Evolutionary conservation across 2,888 invertebrate species (phyloP).

Genomic region (Trypoxylon attenuatum): DNA sequence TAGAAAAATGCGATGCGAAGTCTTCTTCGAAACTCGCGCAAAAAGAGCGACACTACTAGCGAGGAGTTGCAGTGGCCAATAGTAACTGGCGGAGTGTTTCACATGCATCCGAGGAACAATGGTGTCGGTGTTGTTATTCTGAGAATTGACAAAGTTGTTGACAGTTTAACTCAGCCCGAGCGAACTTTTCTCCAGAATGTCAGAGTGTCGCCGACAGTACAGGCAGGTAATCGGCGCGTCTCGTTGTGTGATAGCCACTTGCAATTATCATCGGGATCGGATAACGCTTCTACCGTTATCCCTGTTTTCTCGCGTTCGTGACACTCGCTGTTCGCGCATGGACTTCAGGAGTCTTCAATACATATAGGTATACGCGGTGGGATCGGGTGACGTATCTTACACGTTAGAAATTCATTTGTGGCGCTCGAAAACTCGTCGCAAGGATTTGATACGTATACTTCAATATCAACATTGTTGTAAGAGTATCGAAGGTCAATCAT

Average conservation of each 20-base stretch:
- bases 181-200: slow-evolving; percentile 1
- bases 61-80: slow-evolving; percentile 14
- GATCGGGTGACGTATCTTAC: slow-evolving; percentile 23
- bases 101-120: slow-evolving; percentile 25
- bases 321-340: not conserved
- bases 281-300: not conserved
- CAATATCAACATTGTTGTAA: slow-evolving; percentile 11
- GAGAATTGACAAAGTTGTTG: no score
- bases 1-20: no score
- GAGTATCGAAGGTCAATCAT: slow-evolving; percentile 45
- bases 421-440: slow-evolving; percentile 6
- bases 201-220: no score
- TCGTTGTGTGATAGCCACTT: not conserved
- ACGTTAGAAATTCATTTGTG: not conserved
- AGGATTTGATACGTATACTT: slow-evolving; percentile 1
- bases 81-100: slow-evolving; percentile 15
- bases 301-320: not conserved
- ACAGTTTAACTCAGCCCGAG: slow-evolving; percentile 7
- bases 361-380: no score
- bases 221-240: not conserved
- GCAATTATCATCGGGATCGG: not conserved
- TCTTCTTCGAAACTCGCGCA: slow-evolving; percentile 39
- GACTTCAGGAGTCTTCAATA: not conserved
- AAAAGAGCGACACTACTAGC: slow-evolving; percentile 13
- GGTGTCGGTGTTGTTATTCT: slow-evolving; percentile 33